Evolutionary conservation across 2,113 vertebrate species (phyloP).

Genomic region (Lathamus discolor): DNA sequence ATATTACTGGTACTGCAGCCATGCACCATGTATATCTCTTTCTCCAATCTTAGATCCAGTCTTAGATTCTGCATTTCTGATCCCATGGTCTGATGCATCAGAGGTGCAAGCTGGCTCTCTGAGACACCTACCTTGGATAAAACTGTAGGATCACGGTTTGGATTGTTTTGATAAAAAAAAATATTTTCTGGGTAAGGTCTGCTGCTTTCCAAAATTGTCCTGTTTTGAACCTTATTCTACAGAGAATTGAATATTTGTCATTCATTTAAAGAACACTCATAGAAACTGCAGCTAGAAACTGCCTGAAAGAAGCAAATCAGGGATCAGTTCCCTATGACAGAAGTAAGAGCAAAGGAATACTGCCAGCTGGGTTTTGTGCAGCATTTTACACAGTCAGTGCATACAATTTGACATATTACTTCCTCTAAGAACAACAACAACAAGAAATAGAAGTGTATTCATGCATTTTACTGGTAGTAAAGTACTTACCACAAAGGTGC

Average conservation of each 20-base stretch:
- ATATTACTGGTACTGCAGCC: neutral
- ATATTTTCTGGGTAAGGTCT: neutral
- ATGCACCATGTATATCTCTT: accelerated
- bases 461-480: neutral
- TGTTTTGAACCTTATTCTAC: neutral
- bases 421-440: neutral
- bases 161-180: neutral
- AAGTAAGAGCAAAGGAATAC: neutral
- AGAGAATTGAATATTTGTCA: neutral
- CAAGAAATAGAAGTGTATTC: neutral
- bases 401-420: neutral
- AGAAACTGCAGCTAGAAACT: neutral
- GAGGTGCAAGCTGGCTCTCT: neutral
- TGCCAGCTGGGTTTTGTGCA: neutral
- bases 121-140: neutral
- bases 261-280: neutral
- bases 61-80: neutral
- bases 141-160: neutral
- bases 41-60: neutral
- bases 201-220: neutral
- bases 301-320: neutral
- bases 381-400: neutral
- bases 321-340: neutral
- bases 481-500: neutral
- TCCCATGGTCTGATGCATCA: neutral